Evolutionary conservation across 2,113 vertebrate genomes (phyloP).

Genomic region (Antennarius striatus): DNA sequence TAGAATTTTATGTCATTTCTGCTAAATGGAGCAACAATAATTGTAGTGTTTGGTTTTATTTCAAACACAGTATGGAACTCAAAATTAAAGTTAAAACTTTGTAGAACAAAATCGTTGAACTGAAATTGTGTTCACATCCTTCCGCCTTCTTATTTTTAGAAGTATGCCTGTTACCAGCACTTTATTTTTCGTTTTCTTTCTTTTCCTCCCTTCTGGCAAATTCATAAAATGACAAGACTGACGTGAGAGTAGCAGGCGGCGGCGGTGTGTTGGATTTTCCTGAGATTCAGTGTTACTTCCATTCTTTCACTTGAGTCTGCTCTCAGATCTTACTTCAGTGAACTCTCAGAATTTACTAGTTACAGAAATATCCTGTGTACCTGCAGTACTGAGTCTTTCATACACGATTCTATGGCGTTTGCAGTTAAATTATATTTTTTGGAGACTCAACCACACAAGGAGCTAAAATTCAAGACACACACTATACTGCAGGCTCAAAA

Average conservation of each 20-base stretch:
- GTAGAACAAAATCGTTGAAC: not conserved
- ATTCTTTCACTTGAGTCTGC: conserved; percentile 25
- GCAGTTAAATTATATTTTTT: too few relatives aligned
- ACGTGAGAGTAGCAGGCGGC: conserved; percentile 43
- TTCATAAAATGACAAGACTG: conserved; percentile 39
- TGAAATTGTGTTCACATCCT: not conserved
- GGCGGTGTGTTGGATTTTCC: conserved; percentile 62
- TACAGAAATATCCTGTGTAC: too few relatives aligned
- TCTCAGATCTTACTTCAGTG: conserved; percentile 48
- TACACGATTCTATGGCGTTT: too few relatives aligned
- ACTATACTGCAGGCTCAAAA: too few relatives aligned
- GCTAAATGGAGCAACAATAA: not conserved
- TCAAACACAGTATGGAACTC: not conserved
- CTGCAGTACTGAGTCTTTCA: too few relatives aligned
- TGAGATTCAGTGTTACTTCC: conserved; percentile 41
- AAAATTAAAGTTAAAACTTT: not conserved
- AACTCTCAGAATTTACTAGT: too few relatives aligned
- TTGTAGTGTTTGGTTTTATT: not conserved
- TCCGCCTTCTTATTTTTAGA: not conserved
- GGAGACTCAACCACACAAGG: conserved; percentile 2
- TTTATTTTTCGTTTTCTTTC: not conserved
- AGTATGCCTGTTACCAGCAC: conserved; percentile 2
- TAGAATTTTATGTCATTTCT: too few relatives aligned
- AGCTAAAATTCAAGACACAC: too few relatives aligned
- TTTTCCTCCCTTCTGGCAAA: not conserved